These are phyloP conservation scores for Megaceryle maxima DNA, from an alignment of 2,113 vertebrate species.

Conservation along the genomic window DNA sequence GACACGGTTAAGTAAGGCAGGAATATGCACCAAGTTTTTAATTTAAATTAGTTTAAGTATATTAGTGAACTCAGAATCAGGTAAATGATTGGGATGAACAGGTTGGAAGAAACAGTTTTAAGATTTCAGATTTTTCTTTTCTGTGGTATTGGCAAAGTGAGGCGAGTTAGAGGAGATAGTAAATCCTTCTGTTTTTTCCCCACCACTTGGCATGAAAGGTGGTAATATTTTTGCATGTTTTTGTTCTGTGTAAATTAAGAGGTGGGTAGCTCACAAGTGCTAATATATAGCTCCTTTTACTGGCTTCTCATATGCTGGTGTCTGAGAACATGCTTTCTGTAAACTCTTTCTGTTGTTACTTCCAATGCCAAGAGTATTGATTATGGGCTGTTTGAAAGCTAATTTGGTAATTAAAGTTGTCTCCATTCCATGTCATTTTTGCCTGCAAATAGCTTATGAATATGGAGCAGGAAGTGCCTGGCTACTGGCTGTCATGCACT, in stretches of 20 bases:
- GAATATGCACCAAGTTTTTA: background rate
- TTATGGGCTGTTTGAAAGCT: conserved; percentile 11
- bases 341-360: background rate
- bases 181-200: background rate
- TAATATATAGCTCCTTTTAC: background rate
- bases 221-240: background rate
- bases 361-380: background rate
- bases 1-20: background rate
- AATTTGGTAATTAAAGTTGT: conserved; percentile 21
- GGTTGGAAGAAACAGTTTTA: background rate
- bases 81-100: background rate
- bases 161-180: background rate
- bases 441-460: background rate
- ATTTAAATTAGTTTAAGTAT: background rate
- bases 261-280: background rate
- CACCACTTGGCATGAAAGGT: background rate
- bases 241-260: background rate
- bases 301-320: background rate
- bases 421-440: background rate
- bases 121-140: background rate
- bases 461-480: background rate
- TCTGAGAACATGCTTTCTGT: background rate
- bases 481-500: background rate
- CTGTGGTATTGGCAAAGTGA: background rate
- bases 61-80: background rate